A percentile compares a stretch with the other conserved stretches of the same genome.
Evolutionary conservation across 2,888 invertebrate species (phyloP).

Genomic region (Coremacera marginata): DNA sequence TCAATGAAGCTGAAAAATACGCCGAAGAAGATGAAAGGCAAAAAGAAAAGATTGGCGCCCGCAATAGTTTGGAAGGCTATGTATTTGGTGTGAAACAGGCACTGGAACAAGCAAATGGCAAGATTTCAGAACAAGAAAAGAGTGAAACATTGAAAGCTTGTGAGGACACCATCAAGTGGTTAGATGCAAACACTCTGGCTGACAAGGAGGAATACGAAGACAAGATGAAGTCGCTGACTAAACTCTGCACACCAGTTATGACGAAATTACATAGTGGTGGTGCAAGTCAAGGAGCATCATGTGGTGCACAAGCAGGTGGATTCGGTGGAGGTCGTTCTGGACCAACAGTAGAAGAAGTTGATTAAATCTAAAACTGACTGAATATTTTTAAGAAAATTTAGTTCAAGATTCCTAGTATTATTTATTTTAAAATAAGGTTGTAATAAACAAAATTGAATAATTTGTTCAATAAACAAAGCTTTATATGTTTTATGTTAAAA

Average conservation of each 20-base stretch:
- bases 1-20: conserved; percentile 79
- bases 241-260: conserved; percentile 70
- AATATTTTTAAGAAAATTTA: too few species aligned
- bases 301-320: conserved; percentile 73
- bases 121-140: conserved; percentile 76
- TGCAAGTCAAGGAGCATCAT: conserved; percentile 59
- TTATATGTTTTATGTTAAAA: too few species aligned
- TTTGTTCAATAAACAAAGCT: too few species aligned
- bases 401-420: too few species aligned
- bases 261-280: conserved; percentile 72
- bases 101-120: conserved; percentile 74
- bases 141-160: conserved; percentile 76
- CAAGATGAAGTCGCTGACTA: conserved; percentile 63
- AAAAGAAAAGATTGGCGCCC: conserved; percentile 76
- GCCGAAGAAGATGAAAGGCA: conserved; percentile 80
- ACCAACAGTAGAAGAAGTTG: conserved; percentile 59
- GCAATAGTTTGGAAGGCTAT: conserved; percentile 81
- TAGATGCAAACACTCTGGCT: conserved; percentile 83
- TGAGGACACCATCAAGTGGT: conserved; percentile 78
- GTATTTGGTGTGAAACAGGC: conserved; percentile 80
- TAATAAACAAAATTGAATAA: too few species aligned
- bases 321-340: conserved; percentile 70
- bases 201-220: conserved; percentile 81
- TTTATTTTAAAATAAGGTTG: too few species aligned
- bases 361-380: conserved; percentile 45